These are phyloP conservation scores for Simalia tracyae DNA, from an alignment of 2,797 vertebrate species.

Conservation along the genomic window DNA sequence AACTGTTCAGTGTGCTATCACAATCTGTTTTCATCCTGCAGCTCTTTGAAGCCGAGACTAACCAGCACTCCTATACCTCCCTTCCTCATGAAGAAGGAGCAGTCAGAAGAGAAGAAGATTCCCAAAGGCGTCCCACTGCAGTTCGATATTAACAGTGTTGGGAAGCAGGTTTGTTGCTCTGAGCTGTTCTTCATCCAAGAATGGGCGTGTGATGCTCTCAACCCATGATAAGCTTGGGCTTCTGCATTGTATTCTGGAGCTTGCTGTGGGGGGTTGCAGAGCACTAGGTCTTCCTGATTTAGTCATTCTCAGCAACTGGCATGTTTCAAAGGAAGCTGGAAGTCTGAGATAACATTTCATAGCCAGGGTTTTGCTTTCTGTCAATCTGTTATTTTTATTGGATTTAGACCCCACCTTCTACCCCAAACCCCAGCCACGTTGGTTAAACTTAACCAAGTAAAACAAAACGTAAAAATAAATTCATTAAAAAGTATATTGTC, in stretches of 20 bases:
- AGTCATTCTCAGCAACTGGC: background rate
- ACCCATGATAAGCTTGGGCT: background rate
- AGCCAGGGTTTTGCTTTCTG: background rate
- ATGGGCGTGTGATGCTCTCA: background rate
- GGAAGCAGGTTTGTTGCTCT: slow-evolving; percentile 83
- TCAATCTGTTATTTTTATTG: no score
- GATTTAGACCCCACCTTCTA: no score
- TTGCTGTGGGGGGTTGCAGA: background rate
- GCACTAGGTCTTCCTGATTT: background rate
- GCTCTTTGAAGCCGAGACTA: slow-evolving; percentile 81
- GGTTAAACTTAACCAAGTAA: no score
- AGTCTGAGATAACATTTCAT: no score
- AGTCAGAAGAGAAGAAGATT: slow-evolving; percentile 81
- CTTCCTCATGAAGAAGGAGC: slow-evolving; percentile 77
- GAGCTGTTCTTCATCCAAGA: background rate
- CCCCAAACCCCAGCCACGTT: no score
- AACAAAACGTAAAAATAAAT: no score
- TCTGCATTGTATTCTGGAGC: background rate
- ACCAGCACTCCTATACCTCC: slow-evolving; percentile 79
- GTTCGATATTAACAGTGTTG: slow-evolving; percentile 97
- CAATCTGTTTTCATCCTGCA: slow-evolving; percentile 52
- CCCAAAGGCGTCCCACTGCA: slow-evolving; percentile 94
- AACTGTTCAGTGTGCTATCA: background rate
- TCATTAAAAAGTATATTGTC: no score
- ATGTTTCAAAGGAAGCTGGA: fast-evolving